A percentile compares a stretch with the other conserved stretches of the same genome.
Conservation (phyloP, 2,113 vertebrate genomes). For the Petromus typicus region DNA sequence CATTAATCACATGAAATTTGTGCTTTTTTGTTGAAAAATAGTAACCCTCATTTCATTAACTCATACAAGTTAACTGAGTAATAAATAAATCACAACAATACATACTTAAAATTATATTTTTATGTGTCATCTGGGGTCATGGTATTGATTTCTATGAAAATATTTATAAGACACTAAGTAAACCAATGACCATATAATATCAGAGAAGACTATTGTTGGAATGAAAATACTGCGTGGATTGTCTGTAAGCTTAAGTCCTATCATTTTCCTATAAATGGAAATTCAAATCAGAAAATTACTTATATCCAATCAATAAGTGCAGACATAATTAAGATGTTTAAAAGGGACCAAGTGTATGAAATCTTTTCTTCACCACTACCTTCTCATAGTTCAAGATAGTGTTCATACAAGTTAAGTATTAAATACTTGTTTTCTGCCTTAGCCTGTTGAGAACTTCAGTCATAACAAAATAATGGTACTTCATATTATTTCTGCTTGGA, state of each 20-base stretch:
- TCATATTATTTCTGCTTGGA: neutral
- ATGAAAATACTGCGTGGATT: neutral
- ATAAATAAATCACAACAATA: no score
- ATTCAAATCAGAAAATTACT: neutral
- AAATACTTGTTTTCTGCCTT: neutral
- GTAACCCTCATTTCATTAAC: no score
- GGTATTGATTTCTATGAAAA: no score
- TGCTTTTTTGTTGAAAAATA: no score
- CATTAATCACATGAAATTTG: no score
- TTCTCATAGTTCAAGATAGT: neutral
- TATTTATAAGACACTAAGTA: no score
- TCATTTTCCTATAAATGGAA: neutral
- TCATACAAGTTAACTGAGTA: no score
- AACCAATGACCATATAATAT: no score
- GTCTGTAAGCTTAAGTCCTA: neutral
- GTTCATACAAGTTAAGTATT: neutral
- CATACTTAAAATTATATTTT: no score
- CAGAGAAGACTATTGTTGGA: neutral
- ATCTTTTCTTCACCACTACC: neutral
- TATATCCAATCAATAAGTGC: neutral
- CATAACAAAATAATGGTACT: neutral
- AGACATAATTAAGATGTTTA: neutral
- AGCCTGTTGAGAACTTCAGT: neutral
- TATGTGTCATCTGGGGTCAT: no score
- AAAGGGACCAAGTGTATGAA: neutral